Percentiles rank a stretch among this genome's conserved stretches.
Evolutionary conservation across 2,113 vertebrate species (phyloP).

Genomic region (Dipodomys stephensi): DNA sequence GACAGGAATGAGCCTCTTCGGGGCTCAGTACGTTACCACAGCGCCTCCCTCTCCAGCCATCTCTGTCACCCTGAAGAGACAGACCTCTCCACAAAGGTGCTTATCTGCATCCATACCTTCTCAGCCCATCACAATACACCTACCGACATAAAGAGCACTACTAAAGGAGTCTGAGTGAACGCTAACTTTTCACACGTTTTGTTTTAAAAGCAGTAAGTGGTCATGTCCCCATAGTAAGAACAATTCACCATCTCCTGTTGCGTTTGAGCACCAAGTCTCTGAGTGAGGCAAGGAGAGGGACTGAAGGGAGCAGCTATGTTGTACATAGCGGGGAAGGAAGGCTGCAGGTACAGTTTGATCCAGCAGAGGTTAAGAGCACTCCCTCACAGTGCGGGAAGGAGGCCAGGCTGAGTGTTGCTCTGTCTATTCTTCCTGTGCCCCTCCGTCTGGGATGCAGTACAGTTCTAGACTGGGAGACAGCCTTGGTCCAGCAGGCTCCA

Average conservation of each 20-base stretch:
- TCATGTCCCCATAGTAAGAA: accelerated
- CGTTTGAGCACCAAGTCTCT: background rate
- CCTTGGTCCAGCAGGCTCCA: too few species aligned
- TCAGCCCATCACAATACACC: background rate
- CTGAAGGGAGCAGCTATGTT: accelerated
- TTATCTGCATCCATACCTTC: accelerated
- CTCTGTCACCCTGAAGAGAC: accelerated
- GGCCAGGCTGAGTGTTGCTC: accelerated
- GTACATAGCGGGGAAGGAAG: background rate
- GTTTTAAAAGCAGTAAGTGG: background rate
- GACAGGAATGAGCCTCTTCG: accelerated
- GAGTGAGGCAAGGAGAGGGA: background rate
- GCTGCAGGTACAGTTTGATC: background rate
- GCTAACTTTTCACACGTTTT: background rate
- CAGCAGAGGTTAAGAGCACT: background rate
- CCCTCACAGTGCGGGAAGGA: accelerated
- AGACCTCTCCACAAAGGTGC: accelerated
- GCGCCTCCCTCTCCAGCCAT: background rate
- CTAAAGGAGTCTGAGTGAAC: background rate
- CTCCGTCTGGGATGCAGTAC: background rate
- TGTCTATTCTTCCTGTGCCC: accelerated
- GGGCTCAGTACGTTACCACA: accelerated
- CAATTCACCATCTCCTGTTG: background rate
- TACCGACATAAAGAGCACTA: background rate
- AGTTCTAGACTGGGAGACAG: accelerated